These are phyloP conservation scores for Phrynocephalus forsythii DNA, from an alignment of 2,797 vertebrate genomes.

Conservation along the genomic window DNA sequence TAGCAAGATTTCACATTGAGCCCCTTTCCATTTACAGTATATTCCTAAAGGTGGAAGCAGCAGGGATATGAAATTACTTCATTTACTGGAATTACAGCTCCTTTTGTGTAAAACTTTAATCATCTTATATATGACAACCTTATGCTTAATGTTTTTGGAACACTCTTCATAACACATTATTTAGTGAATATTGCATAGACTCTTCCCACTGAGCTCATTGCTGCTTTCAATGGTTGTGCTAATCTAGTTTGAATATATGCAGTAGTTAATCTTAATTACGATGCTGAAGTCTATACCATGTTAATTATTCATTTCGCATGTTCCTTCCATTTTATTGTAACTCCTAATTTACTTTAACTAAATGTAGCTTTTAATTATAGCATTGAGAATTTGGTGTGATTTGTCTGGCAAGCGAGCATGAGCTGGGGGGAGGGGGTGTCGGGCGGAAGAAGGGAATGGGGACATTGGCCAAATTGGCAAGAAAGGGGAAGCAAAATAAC, in stretches of 20 bases:
- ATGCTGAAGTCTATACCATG: slow-evolving; percentile 79
- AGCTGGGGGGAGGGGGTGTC: background rate
- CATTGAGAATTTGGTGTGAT: slow-evolving; percentile 69
- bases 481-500: background rate
- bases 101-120: slow-evolving; percentile 81
- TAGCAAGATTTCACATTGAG: slow-evolving; percentile 76
- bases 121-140: slow-evolving; percentile 84
- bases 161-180: slow-evolving; percentile 79
- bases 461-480: background rate
- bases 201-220: slow-evolving; percentile 78
- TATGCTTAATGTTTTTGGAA: slow-evolving; percentile 81
- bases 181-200: slow-evolving; percentile 73
- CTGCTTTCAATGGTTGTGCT: slow-evolving; percentile 77
- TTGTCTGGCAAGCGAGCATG: slow-evolving; percentile 65
- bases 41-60: slow-evolving; percentile 80
- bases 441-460: background rate
- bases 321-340: slow-evolving; percentile 79
- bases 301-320: slow-evolving; percentile 84
- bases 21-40: slow-evolving; percentile 77
- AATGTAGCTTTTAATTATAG: slow-evolving; percentile 82
- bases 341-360: slow-evolving; percentile 83
- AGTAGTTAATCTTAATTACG: slow-evolving; percentile 84
- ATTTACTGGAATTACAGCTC: slow-evolving; percentile 80
- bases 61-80: slow-evolving; percentile 80
- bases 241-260: slow-evolving; percentile 81